Base-by-base conservation (phyloP, 2,888 invertebrate genomes). In the Drepana falcataria region DNA sequence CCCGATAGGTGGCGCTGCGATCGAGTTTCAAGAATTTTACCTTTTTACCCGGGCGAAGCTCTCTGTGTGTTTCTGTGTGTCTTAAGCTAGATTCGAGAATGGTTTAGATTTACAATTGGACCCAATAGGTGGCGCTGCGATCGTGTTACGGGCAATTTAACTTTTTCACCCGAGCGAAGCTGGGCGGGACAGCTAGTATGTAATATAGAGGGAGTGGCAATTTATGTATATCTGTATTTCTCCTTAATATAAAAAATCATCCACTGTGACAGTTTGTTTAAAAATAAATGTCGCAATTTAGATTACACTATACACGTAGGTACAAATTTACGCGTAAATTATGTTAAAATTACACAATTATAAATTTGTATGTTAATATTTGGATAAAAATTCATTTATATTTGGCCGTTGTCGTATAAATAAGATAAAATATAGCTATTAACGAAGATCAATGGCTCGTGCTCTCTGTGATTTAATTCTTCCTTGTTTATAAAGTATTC, bases 361-460 rank as follows among this genome's bases (percentile, higher is more conserved):
- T 53, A 49, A 47, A 47, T 47, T 52, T 49, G 49, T 55, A 53
- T 55, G 55, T 48, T 48, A 49, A 54, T 55, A 47, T 53, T 48
- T 35, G 48, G 53, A 54, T 48, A 54, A 55, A 54, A 54, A 53
- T 49, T 49, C 49, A 53, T 53, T 55, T 34, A 52, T 6, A 54
- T 51, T 56, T 60, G 64, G 66, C 59, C 62, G 66, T 68, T 63
- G 63, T 55, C 59, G 57, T 48, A 59, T 56, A 59, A 64, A 68
- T 66, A 67, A 70, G 67, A 70, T 69, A 68, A 66, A 54, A 58
- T 58, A 63, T 55, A 60, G 52, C 65, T 58, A 66, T 68, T 69
- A 68, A 66, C 61, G 63, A 65, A 68, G 68, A 70, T 70, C 67
- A 70, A 70, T 56, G 56, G 21, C 57, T 63, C 60, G 56, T 58